Conservation (phyloP, 2,797 vertebrate species). For the Pipistrellus kuhlii region DNA sequence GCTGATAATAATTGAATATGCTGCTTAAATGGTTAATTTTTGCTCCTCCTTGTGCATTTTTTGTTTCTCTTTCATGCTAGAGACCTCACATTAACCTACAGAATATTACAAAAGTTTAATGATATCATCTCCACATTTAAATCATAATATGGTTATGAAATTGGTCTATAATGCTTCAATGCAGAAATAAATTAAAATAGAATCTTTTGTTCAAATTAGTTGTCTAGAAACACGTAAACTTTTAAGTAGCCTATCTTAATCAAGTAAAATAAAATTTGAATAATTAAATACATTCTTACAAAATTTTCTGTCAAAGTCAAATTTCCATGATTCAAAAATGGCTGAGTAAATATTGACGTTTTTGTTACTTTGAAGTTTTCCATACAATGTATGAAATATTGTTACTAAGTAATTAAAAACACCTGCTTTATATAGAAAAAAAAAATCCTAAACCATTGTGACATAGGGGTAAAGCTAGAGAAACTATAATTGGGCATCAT, state of each 20-base stretch:
- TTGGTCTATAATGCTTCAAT: not conserved
- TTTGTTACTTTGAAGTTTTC: not conserved
- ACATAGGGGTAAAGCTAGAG: not conserved
- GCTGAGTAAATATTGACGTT: not conserved
- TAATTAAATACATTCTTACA: not conserved
- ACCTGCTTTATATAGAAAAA: not conserved
- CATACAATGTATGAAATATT: not conserved
- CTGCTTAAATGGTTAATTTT: not conserved
- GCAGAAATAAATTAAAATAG: not conserved
- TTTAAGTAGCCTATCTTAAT: not conserved
- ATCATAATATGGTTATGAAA: not conserved
- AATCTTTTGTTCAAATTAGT: not conserved
- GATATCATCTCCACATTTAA: not conserved
- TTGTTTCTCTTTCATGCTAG: not conserved
- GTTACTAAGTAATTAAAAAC: not conserved
- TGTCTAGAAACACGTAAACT: not conserved
- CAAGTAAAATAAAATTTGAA: conserved; percentile 21
- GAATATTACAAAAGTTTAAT: not conserved
- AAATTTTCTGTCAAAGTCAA: not conserved
- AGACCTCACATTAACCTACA: not conserved
- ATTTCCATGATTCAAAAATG: not conserved
- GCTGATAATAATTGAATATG: not conserved
- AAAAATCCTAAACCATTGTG: not conserved
- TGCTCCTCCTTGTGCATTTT: not conserved
- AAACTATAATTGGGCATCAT: not conserved